Conservation (phyloP, 2,797 vertebrate genomes). For the Micrastur ruficollis region DNA sequence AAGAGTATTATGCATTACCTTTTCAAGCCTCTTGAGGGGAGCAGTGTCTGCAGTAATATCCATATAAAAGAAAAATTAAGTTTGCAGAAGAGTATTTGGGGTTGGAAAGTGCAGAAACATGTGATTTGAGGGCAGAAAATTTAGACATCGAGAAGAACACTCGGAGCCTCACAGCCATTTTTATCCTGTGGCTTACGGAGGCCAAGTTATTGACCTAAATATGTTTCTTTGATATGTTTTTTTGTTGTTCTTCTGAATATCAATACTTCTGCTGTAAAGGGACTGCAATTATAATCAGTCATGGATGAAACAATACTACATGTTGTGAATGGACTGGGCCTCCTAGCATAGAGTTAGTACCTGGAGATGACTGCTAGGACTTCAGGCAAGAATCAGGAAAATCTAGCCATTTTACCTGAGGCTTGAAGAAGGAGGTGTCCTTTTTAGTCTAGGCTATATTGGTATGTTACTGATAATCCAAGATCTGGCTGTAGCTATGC, state of each 20-base stretch:
- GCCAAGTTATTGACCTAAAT: background rate
- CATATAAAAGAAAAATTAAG: background rate
- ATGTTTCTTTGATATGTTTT: background rate
- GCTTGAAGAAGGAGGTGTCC: background rate
- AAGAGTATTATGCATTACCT: background rate
- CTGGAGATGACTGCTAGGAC: background rate
- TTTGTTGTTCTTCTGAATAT: background rate
- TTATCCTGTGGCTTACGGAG: background rate
- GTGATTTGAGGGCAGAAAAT: background rate
- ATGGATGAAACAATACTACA: background rate
- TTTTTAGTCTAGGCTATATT: background rate
- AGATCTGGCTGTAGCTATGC: background rate
- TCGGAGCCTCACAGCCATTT: background rate
- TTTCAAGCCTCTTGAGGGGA: conserved; percentile 24
- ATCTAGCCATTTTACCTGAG: background rate
- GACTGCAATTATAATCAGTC: background rate
- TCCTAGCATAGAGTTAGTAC: background rate
- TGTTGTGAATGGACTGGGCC: background rate
- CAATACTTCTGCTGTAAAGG: background rate
- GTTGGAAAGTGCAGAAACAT: background rate
- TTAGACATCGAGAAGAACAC: background rate
- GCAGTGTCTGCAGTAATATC: background rate
- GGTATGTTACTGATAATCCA: background rate
- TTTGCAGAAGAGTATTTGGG: background rate
- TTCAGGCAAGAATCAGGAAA: background rate